A percentile compares a stretch with the other conserved stretches of the same genome.
Evolutionary conservation across 2,888 invertebrate species (phyloP).

Genomic region (Yponomeuta evonymella): DNA sequence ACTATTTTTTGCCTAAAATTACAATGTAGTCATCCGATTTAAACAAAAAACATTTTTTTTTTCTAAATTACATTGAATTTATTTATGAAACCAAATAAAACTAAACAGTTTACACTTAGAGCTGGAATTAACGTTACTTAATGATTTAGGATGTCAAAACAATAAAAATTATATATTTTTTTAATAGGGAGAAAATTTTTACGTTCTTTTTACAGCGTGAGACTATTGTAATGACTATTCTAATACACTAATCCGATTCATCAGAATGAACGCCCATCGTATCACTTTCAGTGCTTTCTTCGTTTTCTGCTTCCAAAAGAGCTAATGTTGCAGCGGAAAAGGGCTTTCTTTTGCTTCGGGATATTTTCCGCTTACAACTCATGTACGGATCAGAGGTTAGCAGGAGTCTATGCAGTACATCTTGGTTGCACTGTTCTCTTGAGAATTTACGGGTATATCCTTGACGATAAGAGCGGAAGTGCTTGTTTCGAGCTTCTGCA

Average conservation of each 20-base stretch:
- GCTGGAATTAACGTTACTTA: slow-evolving; percentile 5
- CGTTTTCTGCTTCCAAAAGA: slow-evolving; percentile 13
- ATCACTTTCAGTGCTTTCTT: slow-evolving; percentile 9
- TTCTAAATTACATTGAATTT: slow-evolving; percentile 5
- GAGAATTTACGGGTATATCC: slow-evolving; percentile 16
- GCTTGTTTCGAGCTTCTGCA: slow-evolving; percentile 32
- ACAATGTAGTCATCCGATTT: slow-evolving; percentile 2
- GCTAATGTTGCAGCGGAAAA: slow-evolving; percentile 11
- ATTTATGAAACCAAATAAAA: slow-evolving; percentile 5
- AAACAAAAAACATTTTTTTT: slow-evolving; percentile 6
- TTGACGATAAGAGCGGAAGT: slow-evolving; percentile 26
- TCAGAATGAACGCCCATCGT: slow-evolving; percentile 10
- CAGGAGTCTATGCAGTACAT: slow-evolving; percentile 16
- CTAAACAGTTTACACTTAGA: slow-evolving; percentile 7
- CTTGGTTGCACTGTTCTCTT: slow-evolving; percentile 15
- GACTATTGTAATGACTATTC: neutral
- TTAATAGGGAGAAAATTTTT: slow-evolving; percentile 7
- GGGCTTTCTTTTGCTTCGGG: slow-evolving; percentile 14
- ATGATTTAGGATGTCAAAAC: slow-evolving; percentile 5
- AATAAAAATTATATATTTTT: slow-evolving; percentile 7
- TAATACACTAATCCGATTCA: slow-evolving; percentile 13
- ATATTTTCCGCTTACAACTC: slow-evolving; percentile 12
- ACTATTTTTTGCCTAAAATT: slow-evolving; percentile 7
- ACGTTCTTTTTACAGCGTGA: slow-evolving; percentile 7
- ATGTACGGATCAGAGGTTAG: slow-evolving; percentile 16